Percentiles rank a stretch among this genome's conserved stretches.
These are phyloP conservation scores for Pimephales promelas DNA, from an alignment of 2,113 vertebrate genomes.

Conservation along the genomic window DNA sequence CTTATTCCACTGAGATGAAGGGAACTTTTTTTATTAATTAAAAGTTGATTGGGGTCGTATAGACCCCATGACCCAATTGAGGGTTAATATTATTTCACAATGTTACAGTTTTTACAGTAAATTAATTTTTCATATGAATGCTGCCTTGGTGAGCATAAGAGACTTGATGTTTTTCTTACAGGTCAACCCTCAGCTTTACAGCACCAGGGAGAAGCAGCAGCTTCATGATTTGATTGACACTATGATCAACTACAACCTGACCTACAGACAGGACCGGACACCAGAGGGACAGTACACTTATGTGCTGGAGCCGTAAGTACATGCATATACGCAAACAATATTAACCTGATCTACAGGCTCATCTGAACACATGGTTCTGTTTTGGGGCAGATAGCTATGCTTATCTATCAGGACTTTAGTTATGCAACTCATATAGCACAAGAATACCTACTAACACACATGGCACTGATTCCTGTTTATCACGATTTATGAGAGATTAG, in stretches of 20 bases:
- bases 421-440: not conserved
- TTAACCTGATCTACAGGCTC: not conserved
- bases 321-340: constrained; percentile 35
- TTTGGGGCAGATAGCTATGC: not conserved
- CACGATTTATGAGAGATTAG: constrained; percentile 6
- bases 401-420: not conserved
- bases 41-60: too few species aligned
- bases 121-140: not conserved
- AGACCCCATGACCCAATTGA: too few species aligned
- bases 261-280: constrained; percentile 90
- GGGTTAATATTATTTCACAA: not conserved
- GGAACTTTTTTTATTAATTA: too few species aligned
- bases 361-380: not conserved
- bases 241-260: constrained; percentile 95
- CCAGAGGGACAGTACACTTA: constrained; percentile 91
- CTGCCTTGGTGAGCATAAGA: not conserved
- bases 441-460: not conserved
- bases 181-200: constrained; percentile 97
- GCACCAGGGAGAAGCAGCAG: constrained; percentile 91
- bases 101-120: not conserved
- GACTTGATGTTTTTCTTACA: constrained; percentile 58
- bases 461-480: not conserved
- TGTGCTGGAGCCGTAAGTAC: constrained; percentile 91
- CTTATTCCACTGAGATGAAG: too few species aligned
- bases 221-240: constrained; percentile 84